Evolutionary conservation across 2,113 vertebrate species (phyloP).

Genomic region (Camelus bactrianus): DNA sequence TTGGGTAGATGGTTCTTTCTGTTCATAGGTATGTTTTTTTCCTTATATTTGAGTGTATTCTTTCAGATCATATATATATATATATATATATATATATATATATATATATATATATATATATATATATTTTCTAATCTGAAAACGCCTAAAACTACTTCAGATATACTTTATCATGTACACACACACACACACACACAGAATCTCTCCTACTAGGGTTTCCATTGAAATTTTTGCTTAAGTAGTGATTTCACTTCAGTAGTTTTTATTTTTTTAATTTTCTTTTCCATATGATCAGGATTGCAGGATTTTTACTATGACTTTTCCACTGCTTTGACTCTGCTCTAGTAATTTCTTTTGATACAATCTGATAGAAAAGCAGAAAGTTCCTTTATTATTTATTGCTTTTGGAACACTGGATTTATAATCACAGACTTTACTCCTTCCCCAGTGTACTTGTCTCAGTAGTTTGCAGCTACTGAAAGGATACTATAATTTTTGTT

Average conservation of each 20-base stretch:
- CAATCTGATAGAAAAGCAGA: neutral
- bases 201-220: neutral
- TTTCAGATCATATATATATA: neutral
- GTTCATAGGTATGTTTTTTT: neutral
- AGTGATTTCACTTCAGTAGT: neutral
- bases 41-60: neutral
- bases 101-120: neutral
- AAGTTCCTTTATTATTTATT: slow-evolving; percentile 42
- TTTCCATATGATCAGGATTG: neutral
- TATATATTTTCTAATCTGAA: neutral
- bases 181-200: neutral
- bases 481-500: neutral
- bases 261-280: neutral
- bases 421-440: neutral
- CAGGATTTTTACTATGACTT: neutral
- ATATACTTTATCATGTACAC: neutral
- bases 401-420: neutral
- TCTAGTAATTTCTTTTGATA: slow-evolving; percentile 45
- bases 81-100: neutral
- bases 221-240: neutral
- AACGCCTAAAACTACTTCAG: neutral
- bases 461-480: neutral
- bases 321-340: neutral
- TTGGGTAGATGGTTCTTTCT: neutral
- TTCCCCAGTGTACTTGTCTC: neutral